phyloP scores from a whole-genome alignment of 2,797 vertebrate genomes.

The Rhodeus uyekii region DNA sequence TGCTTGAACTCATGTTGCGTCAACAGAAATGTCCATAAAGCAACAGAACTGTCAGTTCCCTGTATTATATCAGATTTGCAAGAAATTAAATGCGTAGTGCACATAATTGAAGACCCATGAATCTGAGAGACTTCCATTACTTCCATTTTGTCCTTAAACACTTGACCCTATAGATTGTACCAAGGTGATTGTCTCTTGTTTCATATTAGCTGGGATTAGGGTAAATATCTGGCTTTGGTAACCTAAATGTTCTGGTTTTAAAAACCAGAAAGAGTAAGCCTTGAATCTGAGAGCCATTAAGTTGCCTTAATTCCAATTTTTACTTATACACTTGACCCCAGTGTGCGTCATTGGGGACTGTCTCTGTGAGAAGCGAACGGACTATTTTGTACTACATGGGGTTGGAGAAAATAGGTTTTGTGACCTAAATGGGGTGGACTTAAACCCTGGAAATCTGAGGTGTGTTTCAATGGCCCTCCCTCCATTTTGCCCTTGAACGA shows the following conservation, averaged over 20 bases:
- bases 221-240: not conserved
- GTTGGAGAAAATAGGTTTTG: not conserved
- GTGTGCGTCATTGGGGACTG: no score
- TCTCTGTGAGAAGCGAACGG: not conserved
- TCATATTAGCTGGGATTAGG: not conserved
- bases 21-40: not conserved
- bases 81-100: not conserved
- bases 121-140: not conserved
- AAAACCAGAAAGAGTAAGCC: not conserved
- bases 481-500: slow-evolving; percentile 19
- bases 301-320: not conserved
- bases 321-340: not conserved
- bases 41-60: no score
- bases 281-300: not conserved
- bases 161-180: not conserved
- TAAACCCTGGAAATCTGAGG: not conserved
- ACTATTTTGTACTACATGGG: not conserved
- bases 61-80: not conserved
- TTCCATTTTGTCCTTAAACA: not conserved
- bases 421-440: not conserved
- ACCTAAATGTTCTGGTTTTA: not conserved
- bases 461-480: not conserved
- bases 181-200: not conserved
- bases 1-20: not conserved
- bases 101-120: not conserved